These are phyloP conservation scores for Elaphurus davidianus DNA, from an alignment of 2,113 vertebrate species.

Conservation along the genomic window DNA sequence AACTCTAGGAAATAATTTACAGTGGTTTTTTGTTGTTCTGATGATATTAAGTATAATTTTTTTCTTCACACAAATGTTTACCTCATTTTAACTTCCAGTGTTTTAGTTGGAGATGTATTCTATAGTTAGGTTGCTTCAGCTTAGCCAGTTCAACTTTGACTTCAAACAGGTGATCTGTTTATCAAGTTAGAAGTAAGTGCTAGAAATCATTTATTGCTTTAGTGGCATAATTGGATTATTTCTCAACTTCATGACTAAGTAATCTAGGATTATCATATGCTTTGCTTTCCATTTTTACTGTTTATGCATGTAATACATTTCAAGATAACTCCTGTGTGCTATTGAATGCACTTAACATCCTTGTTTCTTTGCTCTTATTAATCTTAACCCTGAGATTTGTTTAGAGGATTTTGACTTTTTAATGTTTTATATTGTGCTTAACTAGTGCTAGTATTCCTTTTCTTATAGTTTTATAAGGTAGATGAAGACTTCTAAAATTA, in stretches of 20 bases:
- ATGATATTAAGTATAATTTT: not conserved
- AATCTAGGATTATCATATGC: not conserved
- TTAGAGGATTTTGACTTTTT: not conserved
- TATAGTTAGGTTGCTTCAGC: not conserved
- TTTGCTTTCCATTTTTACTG: not conserved
- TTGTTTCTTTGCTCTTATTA: not conserved
- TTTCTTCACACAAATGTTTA: not conserved
- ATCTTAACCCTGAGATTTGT: not conserved
- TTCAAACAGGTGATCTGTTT: not conserved
- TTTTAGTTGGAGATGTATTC: not conserved
- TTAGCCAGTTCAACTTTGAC: not conserved
- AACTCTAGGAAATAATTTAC: constrained; percentile 32
- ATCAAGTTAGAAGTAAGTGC: not conserved
- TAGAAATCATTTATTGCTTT: not conserved
- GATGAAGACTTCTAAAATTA: not conserved
- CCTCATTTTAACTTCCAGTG: constrained; percentile 23
- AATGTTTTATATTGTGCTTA: not conserved
- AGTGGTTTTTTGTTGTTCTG: not conserved
- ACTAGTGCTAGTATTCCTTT: not conserved
- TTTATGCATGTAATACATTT: not conserved
- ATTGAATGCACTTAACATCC: not conserved
- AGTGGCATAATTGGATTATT: not conserved
- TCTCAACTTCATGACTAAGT: not conserved
- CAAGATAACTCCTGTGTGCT: not conserved
- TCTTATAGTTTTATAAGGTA: not conserved